A percentile compares a stretch with the other conserved stretches of the same genome.
Conservation (phyloP, 2,113 vertebrate genomes). For the Cinclus mexicanus region DNA sequence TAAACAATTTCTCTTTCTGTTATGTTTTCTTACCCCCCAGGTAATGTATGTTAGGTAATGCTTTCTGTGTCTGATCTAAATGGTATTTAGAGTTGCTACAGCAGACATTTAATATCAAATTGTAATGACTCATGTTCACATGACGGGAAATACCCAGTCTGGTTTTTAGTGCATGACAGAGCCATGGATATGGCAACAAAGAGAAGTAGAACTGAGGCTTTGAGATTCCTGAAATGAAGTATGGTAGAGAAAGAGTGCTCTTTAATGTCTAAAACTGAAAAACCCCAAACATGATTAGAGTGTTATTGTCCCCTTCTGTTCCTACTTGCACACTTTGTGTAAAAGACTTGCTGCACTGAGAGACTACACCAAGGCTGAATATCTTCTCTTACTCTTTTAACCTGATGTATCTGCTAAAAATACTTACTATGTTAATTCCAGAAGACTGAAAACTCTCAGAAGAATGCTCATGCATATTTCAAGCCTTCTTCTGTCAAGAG, state of each 20-base stretch:
- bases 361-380: not conserved
- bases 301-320: not conserved
- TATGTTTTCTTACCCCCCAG: not conserved
- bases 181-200: not conserved
- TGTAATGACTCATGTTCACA: not conserved
- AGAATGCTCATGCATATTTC: conserved; percentile 36
- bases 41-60: not conserved
- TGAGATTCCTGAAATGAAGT: not conserved
- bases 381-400: not conserved
- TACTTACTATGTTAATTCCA: conserved; percentile 3
- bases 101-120: not conserved
- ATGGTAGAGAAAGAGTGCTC: not conserved
- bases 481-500: not conserved
- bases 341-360: not conserved
- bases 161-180: not conserved
- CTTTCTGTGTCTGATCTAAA: not conserved
- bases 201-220: not conserved
- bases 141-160: not conserved
- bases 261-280: not conserved
- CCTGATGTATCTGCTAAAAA: not conserved
- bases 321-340: not conserved
- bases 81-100: not conserved
- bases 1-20: not conserved
- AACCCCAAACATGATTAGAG: not conserved
- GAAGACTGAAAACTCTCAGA: not conserved